Percentiles rank a stretch among this genome's conserved stretches.
Evolutionary conservation across 1,140 invertebrate genomes (phyloP).

Genomic region (Diplogasteroides magnus): DNA sequence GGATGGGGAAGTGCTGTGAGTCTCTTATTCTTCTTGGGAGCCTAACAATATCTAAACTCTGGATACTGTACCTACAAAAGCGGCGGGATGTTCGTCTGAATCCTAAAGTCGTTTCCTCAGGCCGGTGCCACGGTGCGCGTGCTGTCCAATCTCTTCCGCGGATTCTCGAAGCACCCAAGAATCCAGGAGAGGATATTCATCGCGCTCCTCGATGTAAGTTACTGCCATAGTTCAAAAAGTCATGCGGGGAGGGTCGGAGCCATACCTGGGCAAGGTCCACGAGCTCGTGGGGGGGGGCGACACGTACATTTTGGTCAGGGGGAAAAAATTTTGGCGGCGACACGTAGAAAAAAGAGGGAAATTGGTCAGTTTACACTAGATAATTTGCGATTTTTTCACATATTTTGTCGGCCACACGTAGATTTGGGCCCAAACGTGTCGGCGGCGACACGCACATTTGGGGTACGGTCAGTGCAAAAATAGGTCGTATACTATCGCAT

Average conservation of each 20-base stretch:
- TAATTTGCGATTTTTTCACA: too few relatives aligned
- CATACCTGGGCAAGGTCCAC: neutral
- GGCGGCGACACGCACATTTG: too few relatives aligned
- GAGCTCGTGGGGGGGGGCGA: too few relatives aligned
- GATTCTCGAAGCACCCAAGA: neutral
- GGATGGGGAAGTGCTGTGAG: slow-evolving; percentile 13
- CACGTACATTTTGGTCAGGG: too few relatives aligned
- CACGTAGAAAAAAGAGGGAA: too few relatives aligned
- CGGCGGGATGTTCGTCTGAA: neutral
- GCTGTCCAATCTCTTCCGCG: slow-evolving; percentile 27
- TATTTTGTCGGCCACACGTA: too few relatives aligned
- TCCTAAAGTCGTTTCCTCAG: neutral
- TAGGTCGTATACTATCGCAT: neutral
- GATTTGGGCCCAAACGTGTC: too few relatives aligned
- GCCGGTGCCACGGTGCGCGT: slow-evolving; percentile 22
- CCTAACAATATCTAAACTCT: neutral
- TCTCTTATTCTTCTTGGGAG: neutral
- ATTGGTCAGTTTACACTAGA: too few relatives aligned
- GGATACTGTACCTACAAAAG: neutral
- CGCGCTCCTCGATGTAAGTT: slow-evolving; percentile 8
- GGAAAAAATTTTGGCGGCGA: too few relatives aligned
- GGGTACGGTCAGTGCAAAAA: neutral
- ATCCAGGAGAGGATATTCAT: neutral
- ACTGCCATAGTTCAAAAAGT: too few relatives aligned
- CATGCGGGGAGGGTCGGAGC: too few relatives aligned